Evolutionary conservation across 2,113 vertebrate genomes (phyloP).

Genomic region (Tachysurus fulvidraco): DNA sequence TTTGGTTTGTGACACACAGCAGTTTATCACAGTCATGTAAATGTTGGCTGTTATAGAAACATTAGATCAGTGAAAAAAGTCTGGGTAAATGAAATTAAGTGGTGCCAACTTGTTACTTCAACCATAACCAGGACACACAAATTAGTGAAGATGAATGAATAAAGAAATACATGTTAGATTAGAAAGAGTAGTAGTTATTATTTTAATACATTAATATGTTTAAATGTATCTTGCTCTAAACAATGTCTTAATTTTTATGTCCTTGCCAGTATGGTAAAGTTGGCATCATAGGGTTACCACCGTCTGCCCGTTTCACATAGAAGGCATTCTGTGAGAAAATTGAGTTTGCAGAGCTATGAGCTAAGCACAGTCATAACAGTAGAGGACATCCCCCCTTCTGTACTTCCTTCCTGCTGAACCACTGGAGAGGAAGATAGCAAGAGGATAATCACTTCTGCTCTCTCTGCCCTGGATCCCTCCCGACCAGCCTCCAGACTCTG

Average conservation of each 20-base stretch:
- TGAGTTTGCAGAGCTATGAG: constrained; percentile 16
- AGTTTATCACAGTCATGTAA: neutral
- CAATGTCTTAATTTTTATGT: neutral
- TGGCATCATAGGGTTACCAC: neutral
- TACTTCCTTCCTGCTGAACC: constrained; percentile 29
- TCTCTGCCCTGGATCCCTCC: constrained; percentile 31
- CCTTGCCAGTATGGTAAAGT: neutral
- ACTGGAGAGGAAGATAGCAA: constrained; percentile 42
- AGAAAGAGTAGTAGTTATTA: neutral
- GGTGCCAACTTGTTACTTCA: neutral
- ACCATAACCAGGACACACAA: neutral
- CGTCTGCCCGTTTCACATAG: constrained; percentile 11
- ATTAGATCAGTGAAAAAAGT: neutral
- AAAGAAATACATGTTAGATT: neutral
- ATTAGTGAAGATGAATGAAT: neutral
- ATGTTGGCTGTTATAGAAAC: neutral
- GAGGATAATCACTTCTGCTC: constrained; percentile 50
- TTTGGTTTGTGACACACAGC: neutral
- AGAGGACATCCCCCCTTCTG: neutral
- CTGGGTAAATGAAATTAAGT: neutral
- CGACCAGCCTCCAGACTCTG: constrained; percentile 21
- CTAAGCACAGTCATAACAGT: neutral
- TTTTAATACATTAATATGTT: neutral
- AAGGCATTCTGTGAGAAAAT: constrained; percentile 33
- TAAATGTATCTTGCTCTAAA: neutral